Evolutionary conservation across 2,797 vertebrate species (phyloP).

Genomic region (Taeniopygia guttata): DNA sequence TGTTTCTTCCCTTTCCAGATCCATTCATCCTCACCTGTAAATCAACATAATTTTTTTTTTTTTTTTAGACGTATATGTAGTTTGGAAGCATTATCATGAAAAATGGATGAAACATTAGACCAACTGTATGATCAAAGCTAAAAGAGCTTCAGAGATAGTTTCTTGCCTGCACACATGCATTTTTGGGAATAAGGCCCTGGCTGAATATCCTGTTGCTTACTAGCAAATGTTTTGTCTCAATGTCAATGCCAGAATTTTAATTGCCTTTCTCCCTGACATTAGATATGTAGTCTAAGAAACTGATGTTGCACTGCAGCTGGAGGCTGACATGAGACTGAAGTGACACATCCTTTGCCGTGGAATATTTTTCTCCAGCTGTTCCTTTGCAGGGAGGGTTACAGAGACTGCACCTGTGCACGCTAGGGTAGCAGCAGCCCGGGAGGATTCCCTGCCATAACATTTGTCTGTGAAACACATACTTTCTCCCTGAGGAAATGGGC

Average conservation of each 20-base stretch:
- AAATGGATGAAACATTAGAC: not conserved
- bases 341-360: not conserved
- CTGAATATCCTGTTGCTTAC: not conserved
- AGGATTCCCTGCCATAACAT: conserved; percentile 46
- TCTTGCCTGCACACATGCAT: not conserved
- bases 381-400: fast-evolving
- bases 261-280: not conserved
- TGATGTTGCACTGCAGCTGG: conserved; percentile 28
- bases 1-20: not conserved
- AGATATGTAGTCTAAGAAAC: conserved; percentile 2
- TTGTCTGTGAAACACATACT: conserved; percentile 20
- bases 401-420: conserved; percentile 1
- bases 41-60: not conserved
- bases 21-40: not conserved
- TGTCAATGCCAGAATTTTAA: conserved; percentile 37
- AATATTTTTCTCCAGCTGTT: conserved; percentile 53
- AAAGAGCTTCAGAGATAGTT: not conserved
- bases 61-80: not conserved
- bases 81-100: not conserved
- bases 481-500: conserved; percentile 16
- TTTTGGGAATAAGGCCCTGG: not conserved
- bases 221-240: not conserved
- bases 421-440: not conserved
- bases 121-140: not conserved
- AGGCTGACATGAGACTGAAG: not conserved